phyloP scores from a whole-genome alignment of 2,113 vertebrate species.

The Otolemur garnettii region DNA sequence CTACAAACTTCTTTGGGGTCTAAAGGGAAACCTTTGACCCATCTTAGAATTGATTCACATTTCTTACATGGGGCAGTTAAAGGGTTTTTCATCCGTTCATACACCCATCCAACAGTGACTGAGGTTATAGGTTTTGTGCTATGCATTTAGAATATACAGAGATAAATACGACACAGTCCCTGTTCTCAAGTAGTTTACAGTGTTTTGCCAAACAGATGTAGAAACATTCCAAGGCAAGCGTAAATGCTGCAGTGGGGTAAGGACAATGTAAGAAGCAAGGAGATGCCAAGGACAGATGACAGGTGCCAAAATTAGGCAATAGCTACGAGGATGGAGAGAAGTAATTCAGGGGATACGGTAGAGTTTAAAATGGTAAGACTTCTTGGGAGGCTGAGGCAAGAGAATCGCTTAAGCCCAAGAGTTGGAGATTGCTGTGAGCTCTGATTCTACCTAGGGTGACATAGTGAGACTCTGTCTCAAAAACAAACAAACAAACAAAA shows the following conservation, averaged over 20 bases:
- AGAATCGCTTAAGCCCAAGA: no score
- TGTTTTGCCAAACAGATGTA: neutral
- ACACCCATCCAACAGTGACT: neutral
- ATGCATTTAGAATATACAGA: neutral
- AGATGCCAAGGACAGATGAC: neutral
- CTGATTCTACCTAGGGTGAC: no score
- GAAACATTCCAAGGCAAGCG: neutral
- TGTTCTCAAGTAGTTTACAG: neutral
- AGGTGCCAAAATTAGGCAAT: neutral
- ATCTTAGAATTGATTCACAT: neutral
- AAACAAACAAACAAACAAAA: neutral
- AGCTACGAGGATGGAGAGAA: neutral
- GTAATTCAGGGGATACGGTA: neutral
- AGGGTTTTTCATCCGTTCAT: neutral
- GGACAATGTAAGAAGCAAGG: neutral
- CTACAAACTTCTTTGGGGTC: neutral
- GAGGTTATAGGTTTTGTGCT: neutral
- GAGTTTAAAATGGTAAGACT: conserved; percentile 16
- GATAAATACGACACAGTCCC: neutral
- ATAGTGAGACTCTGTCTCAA: no score
- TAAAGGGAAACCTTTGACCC: neutral
- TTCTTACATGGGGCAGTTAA: neutral
- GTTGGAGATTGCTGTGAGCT: no score
- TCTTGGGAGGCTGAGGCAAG: neutral
- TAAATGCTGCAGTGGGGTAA: neutral